These are phyloP conservation scores for Drosophila trapezifrons DNA, from an alignment of 1,140 invertebrate genomes.

Conservation along the genomic window DNA sequence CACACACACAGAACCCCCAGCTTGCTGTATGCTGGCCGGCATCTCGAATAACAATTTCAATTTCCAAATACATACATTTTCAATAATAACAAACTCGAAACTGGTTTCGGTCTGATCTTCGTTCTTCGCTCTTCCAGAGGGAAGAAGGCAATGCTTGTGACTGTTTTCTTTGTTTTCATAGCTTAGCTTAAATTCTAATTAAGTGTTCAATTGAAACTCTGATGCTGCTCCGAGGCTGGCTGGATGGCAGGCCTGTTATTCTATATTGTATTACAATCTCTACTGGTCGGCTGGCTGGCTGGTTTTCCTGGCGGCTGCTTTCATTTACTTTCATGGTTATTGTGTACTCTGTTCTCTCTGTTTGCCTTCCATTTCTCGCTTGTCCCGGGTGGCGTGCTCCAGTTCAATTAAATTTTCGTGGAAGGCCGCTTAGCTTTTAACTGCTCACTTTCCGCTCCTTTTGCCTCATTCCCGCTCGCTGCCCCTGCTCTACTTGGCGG, in stretches of 20 bases:
- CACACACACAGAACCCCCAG: not conserved
- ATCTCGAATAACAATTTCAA: slow-evolving; percentile 60
- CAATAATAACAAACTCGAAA: slow-evolving; percentile 45
- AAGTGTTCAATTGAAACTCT: slow-evolving; percentile 55
- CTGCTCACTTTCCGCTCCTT: slow-evolving; percentile 16
- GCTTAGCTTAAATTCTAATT: slow-evolving; percentile 57
- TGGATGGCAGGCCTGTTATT: slow-evolving; percentile 47
- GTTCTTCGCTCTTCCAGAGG: slow-evolving; percentile 28
- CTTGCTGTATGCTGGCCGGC: slow-evolving; percentile 13
- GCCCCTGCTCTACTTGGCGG: slow-evolving; percentile 63
- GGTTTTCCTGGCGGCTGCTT: slow-evolving; percentile 23
- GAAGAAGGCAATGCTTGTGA: slow-evolving; percentile 39
- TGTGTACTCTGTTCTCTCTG: slow-evolving; percentile 10
- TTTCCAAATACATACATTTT: slow-evolving; percentile 56
- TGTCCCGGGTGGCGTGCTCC: slow-evolving; percentile 38
- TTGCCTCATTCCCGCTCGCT: not conserved
- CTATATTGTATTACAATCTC: slow-evolving; percentile 19
- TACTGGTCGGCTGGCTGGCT: slow-evolving; percentile 14
- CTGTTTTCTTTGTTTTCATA: slow-evolving; percentile 26
- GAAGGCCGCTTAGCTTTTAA: slow-evolving; percentile 44
- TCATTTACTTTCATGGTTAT: slow-evolving; percentile 41
- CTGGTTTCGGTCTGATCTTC: slow-evolving; percentile 28
- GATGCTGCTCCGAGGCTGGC: slow-evolving; percentile 31
- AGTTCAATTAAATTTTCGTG: slow-evolving; percentile 48
- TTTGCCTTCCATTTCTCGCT: slow-evolving; percentile 26